Evolutionary conservation across 2,888 invertebrate species (phyloP), one percentile per base, ranked within the genome.

Genomic region (Alviniconcha strummeri): DNA sequence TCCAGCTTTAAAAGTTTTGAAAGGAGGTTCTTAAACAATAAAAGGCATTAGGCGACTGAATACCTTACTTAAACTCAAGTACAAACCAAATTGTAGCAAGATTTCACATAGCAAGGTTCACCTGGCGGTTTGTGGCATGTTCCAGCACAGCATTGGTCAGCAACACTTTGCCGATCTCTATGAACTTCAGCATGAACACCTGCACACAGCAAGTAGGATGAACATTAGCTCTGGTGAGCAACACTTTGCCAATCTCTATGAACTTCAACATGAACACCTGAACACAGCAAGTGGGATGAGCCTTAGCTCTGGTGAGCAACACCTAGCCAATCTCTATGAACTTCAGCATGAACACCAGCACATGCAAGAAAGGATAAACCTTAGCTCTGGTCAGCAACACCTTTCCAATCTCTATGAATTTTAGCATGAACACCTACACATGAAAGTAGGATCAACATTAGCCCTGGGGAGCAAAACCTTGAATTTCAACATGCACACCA

Each of bases 311-410:
- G 19, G 95, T 92, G 82, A 95, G 94, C 83, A 95, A 89, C 76
- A 95, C 95, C 95, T 99, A 99, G n/a, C 99, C 99, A 84, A 98
- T 98, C 94, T 99, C 99, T 0, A 98, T 97, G 93, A 99, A 98
- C 93, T 99, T 99, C 89, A 97, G 96, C 84, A 97, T 95, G 72
- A 99, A 95, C 90, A 99, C 98, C 92, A 64, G 4, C 64, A 64
- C 64, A 64, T 5, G 64, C 64, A 36, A 36, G 36, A 1, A 71
- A 3, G 36, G 36, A 36, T 36, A 3, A 36, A 3, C 36, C 36
- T 36, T 36, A 52, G 92, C 88, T 19, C 90, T 88, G 52, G 95
- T 92, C 83, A 95, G 94, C 84, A 95, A 89, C 78, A 95, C 95
- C 95, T 99, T 99, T 19, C 99, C 99, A 84, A 98, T 98, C 94